phyloP scores from a whole-genome alignment of 2,113 vertebrate genomes.

The Chaetodon auriga region DNA sequence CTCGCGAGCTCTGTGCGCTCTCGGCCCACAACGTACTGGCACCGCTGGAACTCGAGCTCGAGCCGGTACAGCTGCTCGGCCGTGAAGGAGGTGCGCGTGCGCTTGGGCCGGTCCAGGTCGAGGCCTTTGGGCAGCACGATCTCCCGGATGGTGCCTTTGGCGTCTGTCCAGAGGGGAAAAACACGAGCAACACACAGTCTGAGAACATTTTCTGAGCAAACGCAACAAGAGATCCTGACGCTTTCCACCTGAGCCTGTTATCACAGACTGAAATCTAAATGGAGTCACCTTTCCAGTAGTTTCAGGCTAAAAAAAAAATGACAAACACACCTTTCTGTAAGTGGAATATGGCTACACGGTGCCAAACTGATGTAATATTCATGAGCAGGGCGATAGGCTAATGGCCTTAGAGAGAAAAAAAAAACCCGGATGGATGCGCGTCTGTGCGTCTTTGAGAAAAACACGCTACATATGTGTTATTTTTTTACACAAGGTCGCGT shows the following conservation, averaged over 20 bases:
- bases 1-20: conserved; percentile 93
- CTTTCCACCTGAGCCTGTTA: neutral
- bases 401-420: conserved; percentile 3
- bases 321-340: neutral
- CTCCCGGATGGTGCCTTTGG: conserved; percentile 97
- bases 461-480: neutral
- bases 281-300: neutral
- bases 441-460: neutral
- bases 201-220: neutral
- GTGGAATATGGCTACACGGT: neutral
- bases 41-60: conserved; percentile 96
- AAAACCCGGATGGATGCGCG: neutral
- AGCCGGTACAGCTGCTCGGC: conserved; percentile 96
- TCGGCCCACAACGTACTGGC: conserved; percentile 96
- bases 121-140: conserved; percentile 95
- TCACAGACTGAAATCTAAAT: neutral
- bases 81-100: conserved; percentile 95
- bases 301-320: neutral
- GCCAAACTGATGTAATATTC: conserved; percentile 31
- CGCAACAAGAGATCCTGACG: neutral
- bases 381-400: conserved; percentile 5
- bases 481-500: neutral
- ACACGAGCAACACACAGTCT: neutral
- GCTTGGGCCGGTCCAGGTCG: conserved; percentile 95
- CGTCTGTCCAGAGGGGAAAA: conserved; percentile 82